Conservation (phyloP, 2,888 invertebrate genomes). For the Tholera decimalis region DNA sequence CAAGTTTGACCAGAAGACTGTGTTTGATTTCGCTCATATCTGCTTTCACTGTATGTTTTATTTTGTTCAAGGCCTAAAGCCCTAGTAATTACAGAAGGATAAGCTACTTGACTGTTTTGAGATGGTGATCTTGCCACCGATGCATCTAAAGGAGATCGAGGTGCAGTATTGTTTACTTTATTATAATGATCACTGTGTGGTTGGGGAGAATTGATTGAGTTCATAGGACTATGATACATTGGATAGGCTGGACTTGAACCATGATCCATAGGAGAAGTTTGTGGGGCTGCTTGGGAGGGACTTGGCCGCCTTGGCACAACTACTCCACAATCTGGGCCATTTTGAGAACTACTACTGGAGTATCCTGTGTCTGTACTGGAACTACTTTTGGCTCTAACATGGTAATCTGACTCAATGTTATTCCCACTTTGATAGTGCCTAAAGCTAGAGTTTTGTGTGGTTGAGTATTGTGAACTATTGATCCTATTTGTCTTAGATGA, state of each 20-base stretch:
- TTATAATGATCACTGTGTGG: slow-evolving; percentile 91
- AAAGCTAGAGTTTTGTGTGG: slow-evolving; percentile 90
- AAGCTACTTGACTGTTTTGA: slow-evolving; percentile 93
- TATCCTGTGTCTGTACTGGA: slow-evolving; percentile 92
- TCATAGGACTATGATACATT: slow-evolving; percentile 96
- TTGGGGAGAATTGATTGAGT: slow-evolving; percentile 94
- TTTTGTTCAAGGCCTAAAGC: slow-evolving; percentile 93
- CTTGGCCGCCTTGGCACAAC: slow-evolving; percentile 93
- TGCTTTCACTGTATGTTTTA: slow-evolving; percentile 88
- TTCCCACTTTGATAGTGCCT: slow-evolving; percentile 93
- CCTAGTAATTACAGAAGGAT: slow-evolving; percentile 96
- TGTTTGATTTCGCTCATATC: slow-evolving; percentile 90
- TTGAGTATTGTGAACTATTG: slow-evolving; percentile 89
- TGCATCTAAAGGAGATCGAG: slow-evolving; percentile 94
- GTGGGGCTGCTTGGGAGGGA: slow-evolving; percentile 93
- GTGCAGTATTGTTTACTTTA: slow-evolving; percentile 90
- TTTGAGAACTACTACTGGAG: slow-evolving; percentile 92
- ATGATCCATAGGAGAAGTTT: slow-evolving; percentile 94
- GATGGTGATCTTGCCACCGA: slow-evolving; percentile 93
- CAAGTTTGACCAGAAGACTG: slow-evolving; percentile 89
- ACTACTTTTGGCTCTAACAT: slow-evolving; percentile 92
- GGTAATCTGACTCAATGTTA: slow-evolving; percentile 92
- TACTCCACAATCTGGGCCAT: slow-evolving; percentile 93
- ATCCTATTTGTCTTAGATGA: slow-evolving; percentile 89
- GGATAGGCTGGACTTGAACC: slow-evolving; percentile 96